phyloP scores from a whole-genome alignment of 1,140 invertebrate genomes.

The Acromyrmex charruanus region DNA sequence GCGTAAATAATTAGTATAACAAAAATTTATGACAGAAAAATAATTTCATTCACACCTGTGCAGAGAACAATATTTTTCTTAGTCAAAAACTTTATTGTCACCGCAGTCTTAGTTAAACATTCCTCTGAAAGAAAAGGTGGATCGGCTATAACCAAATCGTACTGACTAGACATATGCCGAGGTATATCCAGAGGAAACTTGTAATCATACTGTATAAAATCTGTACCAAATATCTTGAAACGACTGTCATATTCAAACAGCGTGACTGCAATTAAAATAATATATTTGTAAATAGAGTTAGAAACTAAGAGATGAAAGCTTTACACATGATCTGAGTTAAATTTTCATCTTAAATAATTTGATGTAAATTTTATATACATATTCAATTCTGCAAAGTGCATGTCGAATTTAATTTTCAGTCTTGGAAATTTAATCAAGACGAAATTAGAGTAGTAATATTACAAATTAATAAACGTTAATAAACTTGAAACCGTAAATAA shows the following conservation, averaged over 20 bases:
- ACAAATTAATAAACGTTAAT: too few species aligned
- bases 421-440: too few species aligned
- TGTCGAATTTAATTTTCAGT: too few species aligned
- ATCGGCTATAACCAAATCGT: slow-evolving; percentile 96
- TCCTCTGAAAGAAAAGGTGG: slow-evolving; percentile 98
- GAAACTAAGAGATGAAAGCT: too few species aligned
- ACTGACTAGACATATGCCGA: slow-evolving; percentile 88
- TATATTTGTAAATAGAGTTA: neutral
- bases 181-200: slow-evolving; percentile 92
- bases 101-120: slow-evolving; percentile 94
- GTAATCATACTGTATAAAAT: slow-evolving; percentile 97
- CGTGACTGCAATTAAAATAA: slow-evolving; percentile 88
- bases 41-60: slow-evolving; percentile 89
- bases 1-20: neutral
- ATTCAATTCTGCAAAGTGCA: too few species aligned
- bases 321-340: too few species aligned
- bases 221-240: slow-evolving; percentile 92
- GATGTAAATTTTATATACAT: too few species aligned
- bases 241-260: slow-evolving; percentile 94
- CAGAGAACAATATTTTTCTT: slow-evolving; percentile 95
- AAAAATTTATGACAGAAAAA: slow-evolving; percentile 5
- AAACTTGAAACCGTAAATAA: too few species aligned
- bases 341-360: too few species aligned
- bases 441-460: too few species aligned
- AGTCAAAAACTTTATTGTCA: slow-evolving; percentile 92